Evolutionary conservation across 2,113 vertebrate species (phyloP), one percentile per base, ranked within the genome.

Genomic region (Meles meles): DNA sequence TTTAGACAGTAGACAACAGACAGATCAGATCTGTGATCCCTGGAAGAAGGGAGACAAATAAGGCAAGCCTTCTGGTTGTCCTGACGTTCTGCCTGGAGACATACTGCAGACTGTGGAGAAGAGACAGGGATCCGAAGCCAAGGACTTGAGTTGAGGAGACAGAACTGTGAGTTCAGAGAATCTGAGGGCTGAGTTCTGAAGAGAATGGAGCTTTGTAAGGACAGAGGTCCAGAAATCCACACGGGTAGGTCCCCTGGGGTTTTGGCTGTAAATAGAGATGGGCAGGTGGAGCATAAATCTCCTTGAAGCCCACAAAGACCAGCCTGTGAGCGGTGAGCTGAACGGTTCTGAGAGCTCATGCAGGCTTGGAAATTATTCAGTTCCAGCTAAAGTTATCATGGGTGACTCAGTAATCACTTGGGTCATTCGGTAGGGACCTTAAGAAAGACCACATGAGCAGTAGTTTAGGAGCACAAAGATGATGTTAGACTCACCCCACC

Each of bases 31-130:
- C 87, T 76, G 72, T 37, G 79, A 69, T 29, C 34, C 52, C 29
- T 29, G 10, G 74, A 49, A 77, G 31, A 85, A 67, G 39, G 47
- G 12, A 80, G 92, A 15, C 20, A 85, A 42, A 31, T 0, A 27
- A 25, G 11, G 55, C 6, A 18, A 49, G 37, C 0, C 37, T 1
- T 8, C 0, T 4, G 65, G 44, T 0, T 6, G 6, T 39, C 47
- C 69, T 31, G 90, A 61, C 7, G n/a, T 55, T 55, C 74, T 83
- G 29, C 39, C 61, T 21, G 15, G 88, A 90, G n/a, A 27, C 4
- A 3, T 0, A n/a, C 0, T 44, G 42, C 57, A n/a, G 55, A 59
- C 12, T 10, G 23, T 8, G 3, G 77, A 90, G 44, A 14, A 23
- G 39, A 14, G 13, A 65, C 5, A 3, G 39, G 3, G 23, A 2